Evolutionary conservation across 2,888 invertebrate species (phyloP).

Genomic region (Archips xylosteana): DNA sequence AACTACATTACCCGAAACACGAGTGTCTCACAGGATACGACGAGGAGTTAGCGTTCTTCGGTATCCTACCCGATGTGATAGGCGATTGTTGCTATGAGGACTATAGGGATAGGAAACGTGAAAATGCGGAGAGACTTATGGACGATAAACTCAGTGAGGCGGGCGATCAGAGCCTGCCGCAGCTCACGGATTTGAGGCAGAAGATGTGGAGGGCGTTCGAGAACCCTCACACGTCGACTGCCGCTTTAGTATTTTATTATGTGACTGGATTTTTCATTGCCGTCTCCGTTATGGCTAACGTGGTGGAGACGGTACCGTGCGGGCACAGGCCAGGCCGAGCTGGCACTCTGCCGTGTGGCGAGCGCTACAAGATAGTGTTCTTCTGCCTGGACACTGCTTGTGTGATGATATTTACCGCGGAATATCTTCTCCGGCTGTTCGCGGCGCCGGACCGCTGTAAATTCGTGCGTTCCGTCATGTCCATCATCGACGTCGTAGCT

Average conservation of each 20-base stretch:
- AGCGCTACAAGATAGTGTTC: slow-evolving; percentile 98
- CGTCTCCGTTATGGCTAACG: slow-evolving; percentile 99
- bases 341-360: slow-evolving; percentile 97
- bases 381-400: slow-evolving; percentile 99
- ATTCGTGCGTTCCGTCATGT: slow-evolving; percentile 99
- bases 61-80: slow-evolving; percentile 98
- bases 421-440: slow-evolving; percentile 97
- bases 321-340: slow-evolving; percentile 94
- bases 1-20: slow-evolving; percentile 99
- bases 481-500: slow-evolving; percentile 99
- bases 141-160: slow-evolving; percentile 98
- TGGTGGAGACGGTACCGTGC: slow-evolving; percentile 98
- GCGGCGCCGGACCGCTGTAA: slow-evolving; percentile 99
- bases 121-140: slow-evolving; percentile 98
- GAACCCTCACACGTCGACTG: slow-evolving; percentile 99
- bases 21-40: slow-evolving; percentile 99
- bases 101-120: slow-evolving; percentile 98
- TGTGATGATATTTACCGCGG: slow-evolving; percentile 99
- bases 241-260: slow-evolving; percentile 99
- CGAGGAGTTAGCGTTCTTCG: slow-evolving; percentile 99
- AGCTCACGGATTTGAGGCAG: slow-evolving; percentile 94
- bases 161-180: slow-evolving; percentile 95
- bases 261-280: slow-evolving; percentile 99
- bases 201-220: slow-evolving; percentile 99
- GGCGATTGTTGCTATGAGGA: slow-evolving; percentile 99